These are phyloP conservation scores for Notamacropus eugenii DNA, from an alignment of 2,797 vertebrate genomes.

Conservation along the genomic window DNA sequence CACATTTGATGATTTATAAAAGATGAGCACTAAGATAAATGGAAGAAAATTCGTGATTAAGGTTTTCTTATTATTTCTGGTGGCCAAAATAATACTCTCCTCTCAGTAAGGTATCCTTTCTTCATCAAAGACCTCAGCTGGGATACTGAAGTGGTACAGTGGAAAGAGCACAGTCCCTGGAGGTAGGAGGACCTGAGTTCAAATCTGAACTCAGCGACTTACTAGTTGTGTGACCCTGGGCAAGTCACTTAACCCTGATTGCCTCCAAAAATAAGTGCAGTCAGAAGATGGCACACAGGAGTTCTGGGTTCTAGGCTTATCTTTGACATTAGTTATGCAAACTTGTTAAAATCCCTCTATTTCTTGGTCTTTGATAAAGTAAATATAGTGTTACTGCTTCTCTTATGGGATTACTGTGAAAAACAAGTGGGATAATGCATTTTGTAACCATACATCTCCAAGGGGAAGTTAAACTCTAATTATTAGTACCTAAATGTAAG, in stretches of 20 bases:
- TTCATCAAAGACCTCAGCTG: background rate
- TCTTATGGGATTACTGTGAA: background rate
- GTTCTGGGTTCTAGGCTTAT: background rate
- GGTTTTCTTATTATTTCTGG: background rate
- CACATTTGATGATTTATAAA: background rate
- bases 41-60: background rate
- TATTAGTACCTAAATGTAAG: background rate
- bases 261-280: too few species aligned
- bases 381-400: background rate
- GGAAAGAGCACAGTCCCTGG: too few species aligned
- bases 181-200: too few species aligned
- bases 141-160: too few species aligned
- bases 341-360: background rate
- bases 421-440: background rate
- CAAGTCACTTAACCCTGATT: too few species aligned
- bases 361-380: background rate
- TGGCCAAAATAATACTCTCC: background rate
- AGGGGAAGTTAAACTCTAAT: background rate
- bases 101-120: background rate
- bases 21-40: background rate
- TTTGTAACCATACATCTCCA: background rate
- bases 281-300: background rate
- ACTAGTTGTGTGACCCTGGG: too few species aligned
- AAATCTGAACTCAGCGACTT: too few species aligned
- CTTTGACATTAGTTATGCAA: background rate